A percentile compares a stretch with the other conserved stretches of the same genome.
Conservation (phyloP, 2,888 invertebrate genomes). For the Steinernema scapterisci region DNA sequence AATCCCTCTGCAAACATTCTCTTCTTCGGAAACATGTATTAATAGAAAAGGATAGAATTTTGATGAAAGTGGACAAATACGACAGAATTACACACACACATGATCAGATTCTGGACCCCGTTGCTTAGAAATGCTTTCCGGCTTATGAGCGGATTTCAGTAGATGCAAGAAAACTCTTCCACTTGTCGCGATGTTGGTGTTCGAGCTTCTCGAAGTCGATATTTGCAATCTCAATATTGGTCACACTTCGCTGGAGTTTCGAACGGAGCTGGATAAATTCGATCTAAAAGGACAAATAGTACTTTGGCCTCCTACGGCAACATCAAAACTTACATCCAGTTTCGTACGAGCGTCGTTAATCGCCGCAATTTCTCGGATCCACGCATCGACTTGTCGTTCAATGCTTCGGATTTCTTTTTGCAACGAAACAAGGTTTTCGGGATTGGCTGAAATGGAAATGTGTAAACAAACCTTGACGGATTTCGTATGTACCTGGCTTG, state of each 20-base stretch:
- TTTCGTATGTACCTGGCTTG: constrained; percentile 35
- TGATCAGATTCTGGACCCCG: too few species aligned
- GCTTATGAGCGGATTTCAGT: neutral
- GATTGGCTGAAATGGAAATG: constrained; percentile 38
- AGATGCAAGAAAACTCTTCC: constrained; percentile 42
- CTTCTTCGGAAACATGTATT: too few species aligned
- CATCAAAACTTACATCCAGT: constrained; percentile 50
- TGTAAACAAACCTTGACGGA: neutral
- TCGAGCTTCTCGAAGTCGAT: constrained; percentile 62
- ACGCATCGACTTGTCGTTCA: constrained; percentile 56
- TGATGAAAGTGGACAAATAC: too few species aligned
- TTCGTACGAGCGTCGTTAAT: constrained; percentile 58
- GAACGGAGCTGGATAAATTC: constrained; percentile 57
- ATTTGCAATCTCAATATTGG: constrained; percentile 61
- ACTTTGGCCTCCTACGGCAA: too few species aligned
- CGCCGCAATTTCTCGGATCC: constrained; percentile 63
- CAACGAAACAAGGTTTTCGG: constrained; percentile 41
- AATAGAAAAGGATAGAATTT: too few species aligned
- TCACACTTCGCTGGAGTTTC: constrained; percentile 60
- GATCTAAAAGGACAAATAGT: constrained; percentile 48
- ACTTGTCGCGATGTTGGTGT: constrained; percentile 53
- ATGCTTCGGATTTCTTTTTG: constrained; percentile 47
- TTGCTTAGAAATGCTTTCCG: neutral
- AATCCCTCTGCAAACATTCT: too few species aligned
- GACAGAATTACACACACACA: too few species aligned